These are phyloP conservation scores for Dryobates pubescens DNA, from an alignment of 2,797 vertebrate genomes.

Conservation along the genomic window DNA sequence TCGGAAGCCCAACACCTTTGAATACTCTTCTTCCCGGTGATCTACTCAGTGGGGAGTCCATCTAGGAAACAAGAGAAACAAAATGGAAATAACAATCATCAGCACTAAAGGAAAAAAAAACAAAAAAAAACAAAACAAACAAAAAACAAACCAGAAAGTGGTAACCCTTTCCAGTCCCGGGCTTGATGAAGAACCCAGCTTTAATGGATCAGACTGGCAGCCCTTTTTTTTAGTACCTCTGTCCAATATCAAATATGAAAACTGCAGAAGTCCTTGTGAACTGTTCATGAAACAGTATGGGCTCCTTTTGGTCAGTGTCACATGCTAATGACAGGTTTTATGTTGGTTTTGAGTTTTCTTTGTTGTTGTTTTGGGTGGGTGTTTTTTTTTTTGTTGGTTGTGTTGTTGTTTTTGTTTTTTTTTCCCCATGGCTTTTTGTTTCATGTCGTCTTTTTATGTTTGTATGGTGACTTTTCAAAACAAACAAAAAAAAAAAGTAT, in stretches of 20 bases:
- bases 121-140: too few relatives aligned
- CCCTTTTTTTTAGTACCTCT: slow-evolving; percentile 79
- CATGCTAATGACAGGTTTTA: slow-evolving; percentile 76
- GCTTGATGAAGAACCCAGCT: slow-evolving; percentile 71
- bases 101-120: slow-evolving; percentile 67
- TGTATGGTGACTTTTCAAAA: slow-evolving; percentile 84
- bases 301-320: slow-evolving; percentile 76
- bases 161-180: slow-evolving; percentile 76
- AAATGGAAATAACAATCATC: slow-evolving; percentile 72
- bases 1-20: slow-evolving; percentile 92
- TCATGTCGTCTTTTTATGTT: slow-evolving; percentile 82
- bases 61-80: slow-evolving; percentile 83
- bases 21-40: slow-evolving; percentile 96
- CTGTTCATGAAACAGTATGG: slow-evolving; percentile 82
- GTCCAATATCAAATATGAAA: slow-evolving; percentile 74
- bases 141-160: neutral
- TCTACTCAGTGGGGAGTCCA: slow-evolving; percentile 95
- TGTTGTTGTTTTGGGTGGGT: neutral
- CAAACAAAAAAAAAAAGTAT: slow-evolving; percentile 86
- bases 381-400: neutral
- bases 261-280: slow-evolving; percentile 79
- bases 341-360: neutral
- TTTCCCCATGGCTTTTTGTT: slow-evolving; percentile 73
- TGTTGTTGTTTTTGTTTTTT: neutral
- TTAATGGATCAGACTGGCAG: slow-evolving; percentile 72